Percentiles rank a stretch among this genome's conserved stretches.
phyloP scores from a whole-genome alignment of 2,113 vertebrate species.

The Thymallus thymallus region DNA sequence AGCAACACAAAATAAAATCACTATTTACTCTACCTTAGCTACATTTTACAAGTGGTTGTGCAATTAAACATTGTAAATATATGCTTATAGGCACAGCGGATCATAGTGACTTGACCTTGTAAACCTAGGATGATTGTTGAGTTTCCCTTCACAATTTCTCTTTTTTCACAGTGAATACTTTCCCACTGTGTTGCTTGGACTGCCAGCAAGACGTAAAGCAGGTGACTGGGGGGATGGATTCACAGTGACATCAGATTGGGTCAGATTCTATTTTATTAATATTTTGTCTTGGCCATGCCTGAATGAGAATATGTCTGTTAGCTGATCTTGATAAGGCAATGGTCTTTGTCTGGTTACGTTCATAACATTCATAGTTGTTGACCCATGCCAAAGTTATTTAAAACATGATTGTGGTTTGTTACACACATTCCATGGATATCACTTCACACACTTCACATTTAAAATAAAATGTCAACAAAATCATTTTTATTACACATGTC shows the following conservation, averaged over 20 bases:
- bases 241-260: background rate
- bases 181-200: background rate
- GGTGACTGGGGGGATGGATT: background rate
- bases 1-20: too few species aligned
- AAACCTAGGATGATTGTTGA: background rate
- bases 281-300: slow-evolving; percentile 3
- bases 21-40: too few species aligned
- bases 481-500: slow-evolving; percentile 10
- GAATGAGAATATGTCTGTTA: background rate
- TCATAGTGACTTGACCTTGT: background rate
- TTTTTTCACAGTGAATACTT: background rate
- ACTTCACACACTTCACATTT: too few species aligned
- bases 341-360: background rate
- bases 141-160: background rate
- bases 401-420: background rate
- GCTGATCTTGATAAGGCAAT: background rate
- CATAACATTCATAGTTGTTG: background rate
- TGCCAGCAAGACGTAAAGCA: background rate
- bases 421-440: background rate
- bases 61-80: too few species aligned
- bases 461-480: too few species aligned
- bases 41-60: too few species aligned
- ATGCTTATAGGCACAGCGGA: too few species aligned
- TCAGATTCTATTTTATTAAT: background rate
- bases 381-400: background rate